phyloP scores from a whole-genome alignment of 2,113 vertebrate species.

The Malurus alboscapulatus region DNA sequence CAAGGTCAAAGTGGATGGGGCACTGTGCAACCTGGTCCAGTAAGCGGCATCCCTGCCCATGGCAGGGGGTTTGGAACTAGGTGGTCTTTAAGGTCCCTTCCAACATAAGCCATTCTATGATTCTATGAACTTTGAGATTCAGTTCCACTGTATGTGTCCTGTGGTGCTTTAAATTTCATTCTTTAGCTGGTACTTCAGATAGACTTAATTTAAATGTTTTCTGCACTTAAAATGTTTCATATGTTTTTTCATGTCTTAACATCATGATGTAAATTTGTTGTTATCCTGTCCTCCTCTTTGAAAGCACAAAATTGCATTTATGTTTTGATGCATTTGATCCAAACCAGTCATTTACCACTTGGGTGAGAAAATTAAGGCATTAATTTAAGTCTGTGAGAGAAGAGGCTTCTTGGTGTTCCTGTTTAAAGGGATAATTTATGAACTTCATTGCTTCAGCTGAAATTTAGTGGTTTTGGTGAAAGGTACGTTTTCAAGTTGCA shows the following conservation, averaged over 20 bases:
- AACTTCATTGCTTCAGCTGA: neutral
- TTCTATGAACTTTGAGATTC: neutral
- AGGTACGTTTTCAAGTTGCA: neutral
- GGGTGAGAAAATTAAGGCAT: neutral
- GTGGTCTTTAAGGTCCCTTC: neutral
- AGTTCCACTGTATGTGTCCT: neutral
- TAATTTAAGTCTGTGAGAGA: neutral
- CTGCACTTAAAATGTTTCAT: neutral
- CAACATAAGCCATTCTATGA: neutral
- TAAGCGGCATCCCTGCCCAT: neutral
- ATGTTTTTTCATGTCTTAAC: neutral
- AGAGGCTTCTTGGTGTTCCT: neutral
- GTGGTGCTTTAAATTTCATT: neutral
- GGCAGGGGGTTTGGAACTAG: neutral
- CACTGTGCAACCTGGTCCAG: neutral
- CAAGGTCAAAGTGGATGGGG: neutral
- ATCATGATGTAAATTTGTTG: neutral
- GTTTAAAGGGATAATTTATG: neutral
- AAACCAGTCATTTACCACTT: neutral
- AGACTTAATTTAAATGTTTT: neutral
- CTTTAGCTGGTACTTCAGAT: neutral
- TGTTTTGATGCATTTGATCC: neutral
- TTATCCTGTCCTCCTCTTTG: neutral
- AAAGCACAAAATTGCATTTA: neutral
- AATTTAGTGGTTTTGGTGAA: neutral